phyloP scores from a whole-genome alignment of 2,113 vertebrate species.

The Rhinoderma darwinii region DNA sequence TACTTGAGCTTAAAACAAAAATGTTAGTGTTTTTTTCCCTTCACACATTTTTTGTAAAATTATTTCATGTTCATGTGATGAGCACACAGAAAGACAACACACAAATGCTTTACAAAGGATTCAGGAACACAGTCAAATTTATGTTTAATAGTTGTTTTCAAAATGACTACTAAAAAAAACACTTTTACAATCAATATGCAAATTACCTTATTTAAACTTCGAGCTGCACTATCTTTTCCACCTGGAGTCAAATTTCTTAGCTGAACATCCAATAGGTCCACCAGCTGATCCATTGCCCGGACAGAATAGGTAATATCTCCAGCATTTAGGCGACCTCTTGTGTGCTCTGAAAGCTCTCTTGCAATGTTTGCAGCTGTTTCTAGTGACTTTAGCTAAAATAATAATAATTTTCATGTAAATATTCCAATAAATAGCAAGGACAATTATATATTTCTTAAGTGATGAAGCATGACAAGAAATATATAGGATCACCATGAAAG shows the following conservation, averaged over 20 bases:
- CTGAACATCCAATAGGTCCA: conserved; percentile 92
- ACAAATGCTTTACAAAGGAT: no score
- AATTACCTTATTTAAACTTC: conserved; percentile 97
- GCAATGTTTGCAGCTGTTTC: conserved; percentile 96
- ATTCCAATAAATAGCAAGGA: neutral
- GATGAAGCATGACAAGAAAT: neutral
- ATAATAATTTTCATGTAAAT: neutral
- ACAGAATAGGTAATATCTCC: conserved; percentile 93
- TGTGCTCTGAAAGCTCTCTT: conserved; percentile 92
- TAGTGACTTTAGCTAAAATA: conserved; percentile 82
- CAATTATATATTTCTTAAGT: neutral
- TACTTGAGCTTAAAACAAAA: no score
- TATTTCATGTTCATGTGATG: no score
- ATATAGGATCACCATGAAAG: no score
- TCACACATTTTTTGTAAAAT: no score
- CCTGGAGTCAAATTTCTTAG: conserved; percentile 94
- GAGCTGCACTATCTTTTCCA: conserved; percentile 94
- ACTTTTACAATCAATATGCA: neutral
- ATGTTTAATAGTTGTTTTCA: no score
- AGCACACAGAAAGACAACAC: no score
- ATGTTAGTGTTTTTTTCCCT: no score
- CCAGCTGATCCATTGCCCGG: conserved; percentile 91
- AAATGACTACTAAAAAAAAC: no score
- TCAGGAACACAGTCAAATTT: no score
- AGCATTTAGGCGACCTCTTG: conserved; percentile 86